Conservation (phyloP, 2,797 vertebrate genomes). For the Cheracebus regulus region DNA sequence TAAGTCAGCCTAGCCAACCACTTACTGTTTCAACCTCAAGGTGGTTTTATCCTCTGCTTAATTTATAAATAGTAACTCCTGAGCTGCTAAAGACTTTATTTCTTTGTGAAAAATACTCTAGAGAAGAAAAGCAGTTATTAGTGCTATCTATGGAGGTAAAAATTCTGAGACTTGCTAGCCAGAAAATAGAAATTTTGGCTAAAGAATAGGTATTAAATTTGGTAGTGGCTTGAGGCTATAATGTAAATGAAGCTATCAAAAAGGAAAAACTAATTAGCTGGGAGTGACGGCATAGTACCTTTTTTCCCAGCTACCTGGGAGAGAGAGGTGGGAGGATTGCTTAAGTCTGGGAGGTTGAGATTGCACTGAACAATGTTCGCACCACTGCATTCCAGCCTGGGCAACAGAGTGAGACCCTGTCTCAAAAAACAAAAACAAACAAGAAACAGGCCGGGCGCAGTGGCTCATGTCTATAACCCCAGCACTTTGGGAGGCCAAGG, state of each 20-base stretch:
- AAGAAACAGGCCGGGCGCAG: background rate
- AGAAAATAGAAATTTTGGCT: background rate
- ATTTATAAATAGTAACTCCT: background rate
- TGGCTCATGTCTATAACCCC: background rate
- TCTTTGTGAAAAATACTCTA: background rate
- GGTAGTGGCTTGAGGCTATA: background rate
- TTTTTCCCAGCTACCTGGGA: background rate
- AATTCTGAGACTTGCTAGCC: background rate
- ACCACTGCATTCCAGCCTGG: background rate
- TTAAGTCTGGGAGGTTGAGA: background rate
- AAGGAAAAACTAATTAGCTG: background rate
- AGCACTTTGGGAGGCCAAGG: background rate
- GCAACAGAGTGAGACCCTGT: background rate
- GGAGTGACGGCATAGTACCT: background rate
- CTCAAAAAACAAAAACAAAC: background rate
- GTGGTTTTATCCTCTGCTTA: background rate
- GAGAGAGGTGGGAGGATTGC: background rate
- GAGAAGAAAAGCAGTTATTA: background rate
- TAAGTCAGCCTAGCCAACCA: background rate
- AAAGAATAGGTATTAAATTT: background rate
- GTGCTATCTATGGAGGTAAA: background rate
- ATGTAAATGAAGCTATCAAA: background rate
- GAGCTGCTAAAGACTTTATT: background rate
- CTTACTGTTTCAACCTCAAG: background rate
- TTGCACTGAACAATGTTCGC: background rate